phyloP scores from a whole-genome alignment of 1,140 invertebrate species.

The Ips typographus region DNA sequence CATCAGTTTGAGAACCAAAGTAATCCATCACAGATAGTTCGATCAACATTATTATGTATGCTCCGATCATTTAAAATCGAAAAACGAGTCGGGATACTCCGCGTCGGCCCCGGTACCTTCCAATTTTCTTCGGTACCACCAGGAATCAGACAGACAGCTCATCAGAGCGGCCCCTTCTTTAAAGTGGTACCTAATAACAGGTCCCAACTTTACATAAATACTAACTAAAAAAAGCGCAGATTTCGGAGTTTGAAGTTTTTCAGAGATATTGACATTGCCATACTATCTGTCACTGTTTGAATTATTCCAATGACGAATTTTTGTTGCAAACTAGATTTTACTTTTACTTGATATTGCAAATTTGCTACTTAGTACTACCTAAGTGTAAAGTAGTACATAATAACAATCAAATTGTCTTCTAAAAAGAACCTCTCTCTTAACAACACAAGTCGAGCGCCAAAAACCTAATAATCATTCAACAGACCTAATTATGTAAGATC shows the following conservation, averaged over 20 bases:
- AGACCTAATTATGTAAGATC: background rate
- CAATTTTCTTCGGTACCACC: conserved; percentile 30
- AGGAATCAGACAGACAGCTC: conserved; percentile 16
- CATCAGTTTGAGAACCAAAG: too few relatives aligned
- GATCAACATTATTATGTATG: conserved; percentile 20
- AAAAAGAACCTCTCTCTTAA: too few relatives aligned
- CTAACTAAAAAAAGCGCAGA: conserved; percentile 28
- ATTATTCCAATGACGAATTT: too few relatives aligned
- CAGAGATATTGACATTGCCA: background rate
- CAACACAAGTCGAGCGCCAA: too few relatives aligned
- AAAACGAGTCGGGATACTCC: conserved; percentile 13
- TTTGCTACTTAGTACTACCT: too few relatives aligned
- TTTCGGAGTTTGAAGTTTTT: conserved; percentile 26
- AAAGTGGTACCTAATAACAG: conserved; percentile 37
- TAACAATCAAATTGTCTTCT: too few relatives aligned
- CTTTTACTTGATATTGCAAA: too few relatives aligned
- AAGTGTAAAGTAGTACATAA: too few relatives aligned
- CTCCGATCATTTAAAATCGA: conserved; percentile 28
- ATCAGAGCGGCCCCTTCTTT: conserved; percentile 23
- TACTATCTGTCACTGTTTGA: too few relatives aligned
- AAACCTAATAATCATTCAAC: too few relatives aligned
- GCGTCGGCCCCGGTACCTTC: conserved; percentile 28
- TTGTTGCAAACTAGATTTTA: too few relatives aligned
- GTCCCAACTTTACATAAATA: conserved; percentile 31
- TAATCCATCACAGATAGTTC: too few relatives aligned